These are phyloP conservation scores for Batillaria attramentaria DNA, from an alignment of 1,140 invertebrate genomes.

Conservation along the genomic window DNA sequence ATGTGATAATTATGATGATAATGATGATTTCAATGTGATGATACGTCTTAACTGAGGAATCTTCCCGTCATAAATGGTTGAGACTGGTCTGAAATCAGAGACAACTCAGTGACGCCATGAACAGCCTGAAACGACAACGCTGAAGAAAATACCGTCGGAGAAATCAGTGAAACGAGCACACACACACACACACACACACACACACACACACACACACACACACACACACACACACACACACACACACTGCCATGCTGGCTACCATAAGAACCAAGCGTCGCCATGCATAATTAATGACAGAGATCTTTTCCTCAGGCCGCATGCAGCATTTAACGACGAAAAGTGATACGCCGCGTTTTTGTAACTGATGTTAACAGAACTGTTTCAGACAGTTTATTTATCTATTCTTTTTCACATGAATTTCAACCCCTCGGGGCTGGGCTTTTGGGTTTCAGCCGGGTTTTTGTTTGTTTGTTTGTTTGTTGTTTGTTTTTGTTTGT, in stretches of 20 bases:
- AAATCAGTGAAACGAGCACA: neutral
- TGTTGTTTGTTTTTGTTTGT: no score
- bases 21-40: no score
- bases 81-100: no score
- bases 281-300: neutral
- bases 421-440: neutral
- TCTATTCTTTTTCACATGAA: neutral
- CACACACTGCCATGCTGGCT: neutral
- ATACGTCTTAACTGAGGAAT: no score
- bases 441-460: no score
- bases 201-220: conserved; percentile 2
- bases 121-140: no score
- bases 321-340: neutral
- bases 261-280: no score
- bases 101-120: no score
- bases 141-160: no score
- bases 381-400: neutral
- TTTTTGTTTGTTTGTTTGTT: no score
- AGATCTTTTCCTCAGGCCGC: neutral
- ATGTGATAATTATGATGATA: no score
- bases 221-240: conserved; percentile 2
- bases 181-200: conserved; percentile 2
- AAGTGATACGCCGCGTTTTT: neutral
- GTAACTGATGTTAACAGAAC: neutral
- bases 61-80: no score